Evolutionary conservation across 1,140 invertebrate species (phyloP).

Genomic region (Drosophila melanica): DNA sequence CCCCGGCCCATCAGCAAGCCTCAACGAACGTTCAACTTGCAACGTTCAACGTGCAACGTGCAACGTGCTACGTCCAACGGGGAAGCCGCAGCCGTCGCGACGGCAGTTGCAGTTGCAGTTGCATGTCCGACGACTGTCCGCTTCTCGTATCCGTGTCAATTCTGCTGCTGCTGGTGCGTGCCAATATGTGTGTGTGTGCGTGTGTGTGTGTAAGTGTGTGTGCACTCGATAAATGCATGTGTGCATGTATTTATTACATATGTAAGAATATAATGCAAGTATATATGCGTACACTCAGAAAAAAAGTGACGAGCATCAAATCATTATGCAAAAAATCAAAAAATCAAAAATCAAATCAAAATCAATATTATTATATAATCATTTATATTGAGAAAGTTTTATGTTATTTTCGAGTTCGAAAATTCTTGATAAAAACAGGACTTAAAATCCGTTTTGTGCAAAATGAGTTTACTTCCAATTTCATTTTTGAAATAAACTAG

Average conservation of each 20-base stretch:
- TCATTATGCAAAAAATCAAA: too few relatives aligned
- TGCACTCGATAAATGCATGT: too few relatives aligned
- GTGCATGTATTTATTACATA: slow-evolving; percentile 16
- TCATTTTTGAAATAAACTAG: too few relatives aligned
- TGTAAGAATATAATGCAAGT: background rate
- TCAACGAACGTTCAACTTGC: slow-evolving; percentile 15
- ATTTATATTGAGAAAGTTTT: too few relatives aligned
- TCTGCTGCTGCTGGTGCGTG: slow-evolving; percentile 36
- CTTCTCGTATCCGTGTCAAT: slow-evolving; percentile 36
- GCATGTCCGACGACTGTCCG: slow-evolving; percentile 42
- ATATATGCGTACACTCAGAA: too few relatives aligned
- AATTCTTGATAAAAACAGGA: too few relatives aligned
- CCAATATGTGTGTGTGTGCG: slow-evolving; percentile 12
- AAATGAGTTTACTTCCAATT: too few relatives aligned
- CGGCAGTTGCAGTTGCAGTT: slow-evolving; percentile 35
- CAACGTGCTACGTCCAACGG: slow-evolving; percentile 52
- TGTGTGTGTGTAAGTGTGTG: background rate
- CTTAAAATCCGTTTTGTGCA: too few relatives aligned
- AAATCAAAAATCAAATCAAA: too few relatives aligned
- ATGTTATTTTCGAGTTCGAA: too few relatives aligned
- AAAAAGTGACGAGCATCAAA: too few relatives aligned
- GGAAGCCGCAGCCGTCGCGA: slow-evolving; percentile 61
- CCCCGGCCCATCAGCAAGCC: background rate
- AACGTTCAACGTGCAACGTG: slow-evolving; percentile 47
- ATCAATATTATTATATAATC: too few relatives aligned